Percentiles rank a stretch among this genome's conserved stretches.
These are phyloP conservation scores for Phodopus roborovskii DNA, from an alignment of 2,113 vertebrate genomes.

Conservation along the genomic window DNA sequence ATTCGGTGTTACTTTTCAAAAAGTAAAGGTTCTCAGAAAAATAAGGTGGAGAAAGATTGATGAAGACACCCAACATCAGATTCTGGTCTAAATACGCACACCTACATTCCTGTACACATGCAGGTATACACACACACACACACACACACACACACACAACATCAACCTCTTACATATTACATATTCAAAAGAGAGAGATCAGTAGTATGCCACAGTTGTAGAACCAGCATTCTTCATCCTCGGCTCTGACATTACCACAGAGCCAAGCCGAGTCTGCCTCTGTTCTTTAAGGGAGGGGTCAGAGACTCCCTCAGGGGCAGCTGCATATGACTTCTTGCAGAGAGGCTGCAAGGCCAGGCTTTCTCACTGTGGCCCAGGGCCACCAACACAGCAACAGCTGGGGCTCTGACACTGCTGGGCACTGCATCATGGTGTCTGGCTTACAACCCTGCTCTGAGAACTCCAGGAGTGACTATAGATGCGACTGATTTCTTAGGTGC, in stretches of 20 bases:
- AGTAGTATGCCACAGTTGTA: background rate
- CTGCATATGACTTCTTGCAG: background rate
- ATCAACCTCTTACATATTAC: background rate
- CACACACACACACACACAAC: background rate
- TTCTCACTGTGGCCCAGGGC: background rate
- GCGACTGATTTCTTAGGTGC: background rate
- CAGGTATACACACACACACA: background rate
- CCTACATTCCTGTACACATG: background rate
- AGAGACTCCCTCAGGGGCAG: background rate
- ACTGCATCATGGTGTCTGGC: fast-evolving
- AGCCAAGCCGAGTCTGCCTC: background rate
- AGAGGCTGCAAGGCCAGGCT: background rate
- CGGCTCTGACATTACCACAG: background rate
- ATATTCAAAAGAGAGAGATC: background rate
- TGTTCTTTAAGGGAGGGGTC: background rate
- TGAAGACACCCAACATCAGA: background rate
- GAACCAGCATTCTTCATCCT: background rate
- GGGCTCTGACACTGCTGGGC: background rate
- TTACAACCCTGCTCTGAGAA: background rate
- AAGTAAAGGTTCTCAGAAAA: background rate
- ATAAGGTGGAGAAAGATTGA: background rate
- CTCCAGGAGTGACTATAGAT: background rate
- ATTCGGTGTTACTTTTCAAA: background rate
- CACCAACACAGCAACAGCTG: background rate
- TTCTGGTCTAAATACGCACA: no score